Conservation (phyloP, 2,888 invertebrate genomes). For the Stegophylla sp. region DNA sequence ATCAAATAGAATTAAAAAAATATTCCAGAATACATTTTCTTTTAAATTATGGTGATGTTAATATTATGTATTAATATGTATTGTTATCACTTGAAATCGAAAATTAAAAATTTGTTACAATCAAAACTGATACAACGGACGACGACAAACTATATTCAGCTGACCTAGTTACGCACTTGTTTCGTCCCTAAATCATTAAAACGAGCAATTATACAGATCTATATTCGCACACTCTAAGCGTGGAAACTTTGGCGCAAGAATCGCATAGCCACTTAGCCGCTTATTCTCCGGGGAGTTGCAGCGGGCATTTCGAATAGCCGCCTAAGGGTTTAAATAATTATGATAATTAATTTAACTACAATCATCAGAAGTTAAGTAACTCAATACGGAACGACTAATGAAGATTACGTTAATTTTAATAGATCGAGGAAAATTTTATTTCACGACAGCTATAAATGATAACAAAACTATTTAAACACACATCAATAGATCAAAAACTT, state of each 20-base stretch:
- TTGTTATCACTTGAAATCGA: too few relatives aligned
- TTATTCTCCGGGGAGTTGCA: slow-evolving; percentile 18
- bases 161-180: not conserved
- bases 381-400: slow-evolving; percentile 14
- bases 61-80: too few relatives aligned
- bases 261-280: slow-evolving; percentile 23
- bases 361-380: slow-evolving; percentile 46
- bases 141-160: not conserved
- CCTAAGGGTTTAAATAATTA: slow-evolving; percentile 48
- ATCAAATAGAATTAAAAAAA: too few relatives aligned
- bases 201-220: slow-evolving; percentile 13
- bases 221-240: slow-evolving; percentile 11
- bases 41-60: too few relatives aligned
- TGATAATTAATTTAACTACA: slow-evolving; percentile 46
- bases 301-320: slow-evolving; percentile 29
- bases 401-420: slow-evolving; percentile 20
- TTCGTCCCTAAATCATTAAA: not conserved
- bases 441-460: too few relatives aligned
- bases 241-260: slow-evolving; percentile 49
- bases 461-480: not conserved
- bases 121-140: not conserved
- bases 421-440: not conserved
- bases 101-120: not conserved
- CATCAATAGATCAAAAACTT: not conserved
- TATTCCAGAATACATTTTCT: too few relatives aligned